phyloP scores from a whole-genome alignment of 1,140 invertebrate species.

The Sitophilus oryzae region DNA sequence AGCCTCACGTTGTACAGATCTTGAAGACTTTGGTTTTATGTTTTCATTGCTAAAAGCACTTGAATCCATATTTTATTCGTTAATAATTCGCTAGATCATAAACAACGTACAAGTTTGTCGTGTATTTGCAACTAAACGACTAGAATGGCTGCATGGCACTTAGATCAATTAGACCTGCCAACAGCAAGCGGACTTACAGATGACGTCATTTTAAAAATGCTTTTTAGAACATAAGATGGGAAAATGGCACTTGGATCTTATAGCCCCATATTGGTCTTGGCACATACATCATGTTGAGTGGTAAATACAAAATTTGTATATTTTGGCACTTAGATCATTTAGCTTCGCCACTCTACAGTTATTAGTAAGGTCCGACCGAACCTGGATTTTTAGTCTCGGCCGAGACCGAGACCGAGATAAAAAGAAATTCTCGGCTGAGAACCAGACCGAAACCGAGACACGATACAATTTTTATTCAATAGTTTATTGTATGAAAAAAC shows the following conservation, averaged over 20 bases:
- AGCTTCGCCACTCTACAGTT: slow-evolving; percentile 1
- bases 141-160: neutral
- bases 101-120: neutral
- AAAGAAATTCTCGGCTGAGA: no score
- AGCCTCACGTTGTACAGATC: no score
- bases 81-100: neutral
- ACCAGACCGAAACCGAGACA: no score
- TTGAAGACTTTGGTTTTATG: slow-evolving; percentile 1
- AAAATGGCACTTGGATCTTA: neutral
- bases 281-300: slow-evolving; percentile 1
- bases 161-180: neutral
- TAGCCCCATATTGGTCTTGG: neutral
- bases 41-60: neutral
- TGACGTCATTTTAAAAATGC: neutral
- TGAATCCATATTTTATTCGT: neutral
- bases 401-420: no score
- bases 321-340: slow-evolving; percentile 6
- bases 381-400: no score
- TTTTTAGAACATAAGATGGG: neutral
- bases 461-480: no score
- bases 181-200: neutral
- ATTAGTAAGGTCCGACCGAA: no score
- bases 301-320: neutral
- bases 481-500: no score
- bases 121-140: neutral